A percentile compares a stretch with the other conserved stretches of the same genome.
phyloP scores from a whole-genome alignment of 2,797 vertebrate genomes.

The Kryptolebias ocellatus region DNA sequence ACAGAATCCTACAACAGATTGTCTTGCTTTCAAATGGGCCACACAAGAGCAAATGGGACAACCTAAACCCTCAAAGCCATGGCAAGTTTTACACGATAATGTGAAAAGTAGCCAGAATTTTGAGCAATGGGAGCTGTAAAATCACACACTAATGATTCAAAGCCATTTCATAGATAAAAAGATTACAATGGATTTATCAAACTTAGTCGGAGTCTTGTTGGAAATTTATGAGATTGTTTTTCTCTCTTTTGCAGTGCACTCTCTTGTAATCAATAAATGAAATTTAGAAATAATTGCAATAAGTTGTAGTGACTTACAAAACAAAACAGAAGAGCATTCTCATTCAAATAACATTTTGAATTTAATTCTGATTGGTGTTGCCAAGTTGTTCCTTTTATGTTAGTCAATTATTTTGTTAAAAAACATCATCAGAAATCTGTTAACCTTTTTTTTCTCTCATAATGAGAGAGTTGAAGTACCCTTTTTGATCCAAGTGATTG shows the following conservation, averaged over 20 bases:
- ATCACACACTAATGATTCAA: not conserved
- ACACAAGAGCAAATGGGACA: not conserved
- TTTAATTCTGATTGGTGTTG: too few relatives aligned
- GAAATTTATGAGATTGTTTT: not conserved
- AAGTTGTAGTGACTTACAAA: too few relatives aligned
- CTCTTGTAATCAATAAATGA: not conserved
- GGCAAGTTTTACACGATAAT: not conserved
- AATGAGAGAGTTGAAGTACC: not conserved
- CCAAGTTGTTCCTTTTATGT: too few relatives aligned
- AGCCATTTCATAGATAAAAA: not conserved
- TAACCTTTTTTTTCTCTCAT: not conserved
- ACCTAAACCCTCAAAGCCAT: not conserved
- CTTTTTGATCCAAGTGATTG: not conserved
- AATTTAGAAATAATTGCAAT: not conserved
- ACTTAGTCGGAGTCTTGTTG: not conserved
- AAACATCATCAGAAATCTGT: not conserved
- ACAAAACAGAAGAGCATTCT: too few relatives aligned
- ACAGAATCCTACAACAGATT: constrained; percentile 5
- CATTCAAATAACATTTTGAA: too few relatives aligned
- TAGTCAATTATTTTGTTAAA: not conserved
- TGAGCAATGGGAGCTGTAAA: not conserved
- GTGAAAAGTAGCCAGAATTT: not conserved
- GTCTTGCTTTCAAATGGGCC: not conserved
- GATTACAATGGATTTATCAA: not conserved
- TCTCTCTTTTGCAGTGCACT: not conserved